A percentile compares a stretch with the other conserved stretches of the same genome.
Conservation (phyloP, 2,797 vertebrate species). For the Leuciscus waleckii region DNA sequence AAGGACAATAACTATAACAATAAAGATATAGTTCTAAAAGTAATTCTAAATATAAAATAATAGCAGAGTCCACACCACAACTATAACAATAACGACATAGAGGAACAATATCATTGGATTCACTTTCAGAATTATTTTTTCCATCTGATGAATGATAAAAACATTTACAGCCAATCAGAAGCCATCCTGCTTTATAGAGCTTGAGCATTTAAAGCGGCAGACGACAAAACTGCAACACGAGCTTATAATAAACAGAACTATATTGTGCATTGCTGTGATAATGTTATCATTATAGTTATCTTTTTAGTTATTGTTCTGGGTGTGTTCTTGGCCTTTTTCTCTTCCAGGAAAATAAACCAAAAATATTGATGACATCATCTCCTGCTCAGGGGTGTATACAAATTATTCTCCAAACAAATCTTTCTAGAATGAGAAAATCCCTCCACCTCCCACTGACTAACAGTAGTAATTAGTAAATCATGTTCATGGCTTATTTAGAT, state of each 20-base stretch:
- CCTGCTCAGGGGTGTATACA: no score
- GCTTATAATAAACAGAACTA: neutral
- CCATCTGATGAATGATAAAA: neutral
- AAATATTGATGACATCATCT: conserved; percentile 9
- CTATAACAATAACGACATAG: neutral
- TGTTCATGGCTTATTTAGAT: neutral
- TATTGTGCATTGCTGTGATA: neutral
- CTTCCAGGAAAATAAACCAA: neutral
- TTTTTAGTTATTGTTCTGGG: no score
- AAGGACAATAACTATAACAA: neutral
- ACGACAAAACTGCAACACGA: neutral
- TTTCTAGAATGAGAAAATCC: neutral
- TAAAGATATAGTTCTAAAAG: neutral
- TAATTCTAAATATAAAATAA: neutral
- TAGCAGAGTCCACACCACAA: neutral
- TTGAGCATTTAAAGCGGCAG: neutral
- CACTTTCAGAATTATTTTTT: neutral
- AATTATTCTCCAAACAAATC: neutral
- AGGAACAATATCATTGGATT: neutral
- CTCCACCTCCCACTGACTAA: neutral
- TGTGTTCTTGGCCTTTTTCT: neutral
- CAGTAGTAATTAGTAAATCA: neutral
- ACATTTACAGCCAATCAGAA: neutral
- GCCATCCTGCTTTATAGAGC: neutral
- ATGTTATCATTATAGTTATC: no score